Percentiles rank a stretch among this genome's conserved stretches.
phyloP scores from a whole-genome alignment of 2,888 invertebrate genomes.

The Incurvaria masculella region DNA sequence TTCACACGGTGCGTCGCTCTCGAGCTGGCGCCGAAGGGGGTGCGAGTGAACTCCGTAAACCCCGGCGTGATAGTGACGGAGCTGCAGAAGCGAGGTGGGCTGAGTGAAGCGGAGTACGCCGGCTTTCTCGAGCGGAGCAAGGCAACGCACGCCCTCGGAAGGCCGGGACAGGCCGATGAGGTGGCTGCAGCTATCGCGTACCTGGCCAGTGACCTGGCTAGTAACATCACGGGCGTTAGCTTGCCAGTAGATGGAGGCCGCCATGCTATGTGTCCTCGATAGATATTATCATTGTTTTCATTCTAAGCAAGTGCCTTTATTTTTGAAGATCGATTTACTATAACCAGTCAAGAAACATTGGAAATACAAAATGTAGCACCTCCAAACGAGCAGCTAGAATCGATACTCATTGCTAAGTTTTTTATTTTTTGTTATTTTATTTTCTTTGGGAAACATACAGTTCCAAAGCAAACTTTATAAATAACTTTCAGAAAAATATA shows the following conservation, averaged over 20 bases:
- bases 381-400: too few relatives aligned
- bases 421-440: too few relatives aligned
- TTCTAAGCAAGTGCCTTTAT: neutral
- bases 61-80: constrained; percentile 92
- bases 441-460: too few relatives aligned
- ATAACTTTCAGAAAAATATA: too few relatives aligned
- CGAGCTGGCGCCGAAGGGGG: constrained; percentile 77
- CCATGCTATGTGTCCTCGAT: constrained; percentile 91
- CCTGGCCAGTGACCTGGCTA: constrained; percentile 83
- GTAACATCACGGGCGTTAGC: constrained; percentile 87
- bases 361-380: too few relatives aligned
- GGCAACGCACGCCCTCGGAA: constrained; percentile 88
- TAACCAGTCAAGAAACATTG: too few relatives aligned
- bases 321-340: neutral
- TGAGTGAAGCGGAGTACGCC: constrained; percentile 76
- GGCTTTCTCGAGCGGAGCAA: constrained; percentile 82
- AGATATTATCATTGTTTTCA: constrained; percentile 24
- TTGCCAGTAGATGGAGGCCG: constrained; percentile 94
- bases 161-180: constrained; percentile 80
- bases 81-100: constrained; percentile 82
- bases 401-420: too few relatives aligned
- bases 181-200: constrained; percentile 90
- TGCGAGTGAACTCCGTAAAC: constrained; percentile 89
- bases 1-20: constrained; percentile 90
- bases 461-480: too few relatives aligned